phyloP scores from a whole-genome alignment of 2,113 vertebrate species.

The Anguilla japonica region DNA sequence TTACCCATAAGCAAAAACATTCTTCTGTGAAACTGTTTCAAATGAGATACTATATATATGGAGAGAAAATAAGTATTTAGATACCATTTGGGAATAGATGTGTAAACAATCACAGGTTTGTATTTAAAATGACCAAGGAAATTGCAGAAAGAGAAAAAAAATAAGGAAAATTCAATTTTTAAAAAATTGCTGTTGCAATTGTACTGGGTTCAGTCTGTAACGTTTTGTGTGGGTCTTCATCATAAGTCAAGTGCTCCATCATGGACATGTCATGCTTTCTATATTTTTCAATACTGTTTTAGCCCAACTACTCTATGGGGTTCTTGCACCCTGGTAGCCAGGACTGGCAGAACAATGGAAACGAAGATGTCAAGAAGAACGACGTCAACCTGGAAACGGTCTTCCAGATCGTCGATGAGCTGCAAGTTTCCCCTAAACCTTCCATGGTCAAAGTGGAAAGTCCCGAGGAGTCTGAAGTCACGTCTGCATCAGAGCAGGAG shows the following conservation, averaged over 20 bases:
- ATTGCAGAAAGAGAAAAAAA: background rate
- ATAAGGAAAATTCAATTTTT: background rate
- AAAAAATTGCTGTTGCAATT: too few species aligned
- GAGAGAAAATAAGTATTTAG: background rate
- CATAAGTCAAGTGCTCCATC: background rate
- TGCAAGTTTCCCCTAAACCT: constrained; percentile 58
- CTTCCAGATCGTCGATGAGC: constrained; percentile 76
- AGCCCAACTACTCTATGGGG: constrained; percentile 64
- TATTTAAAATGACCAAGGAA: background rate
- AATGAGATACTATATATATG: background rate
- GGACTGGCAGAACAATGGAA: constrained; percentile 49
- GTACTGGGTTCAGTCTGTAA: background rate
- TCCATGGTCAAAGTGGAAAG: constrained; percentile 65
- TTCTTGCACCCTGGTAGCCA: constrained; percentile 49
- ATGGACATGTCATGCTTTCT: background rate
- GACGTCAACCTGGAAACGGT: constrained; percentile 72
- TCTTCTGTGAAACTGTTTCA: background rate
- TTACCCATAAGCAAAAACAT: background rate
- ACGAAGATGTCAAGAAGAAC: constrained; percentile 62
- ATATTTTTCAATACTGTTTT: constrained; percentile 45
- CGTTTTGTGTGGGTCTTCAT: background rate
- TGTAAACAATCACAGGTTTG: background rate
- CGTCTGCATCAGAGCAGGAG: constrained; percentile 44
- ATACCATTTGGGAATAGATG: background rate
- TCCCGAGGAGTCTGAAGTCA: constrained; percentile 57